Percentiles rank a stretch among this genome's conserved stretches.
phyloP scores from a whole-genome alignment of 2,113 vertebrate species.

The Chlorodrepanis virens region DNA sequence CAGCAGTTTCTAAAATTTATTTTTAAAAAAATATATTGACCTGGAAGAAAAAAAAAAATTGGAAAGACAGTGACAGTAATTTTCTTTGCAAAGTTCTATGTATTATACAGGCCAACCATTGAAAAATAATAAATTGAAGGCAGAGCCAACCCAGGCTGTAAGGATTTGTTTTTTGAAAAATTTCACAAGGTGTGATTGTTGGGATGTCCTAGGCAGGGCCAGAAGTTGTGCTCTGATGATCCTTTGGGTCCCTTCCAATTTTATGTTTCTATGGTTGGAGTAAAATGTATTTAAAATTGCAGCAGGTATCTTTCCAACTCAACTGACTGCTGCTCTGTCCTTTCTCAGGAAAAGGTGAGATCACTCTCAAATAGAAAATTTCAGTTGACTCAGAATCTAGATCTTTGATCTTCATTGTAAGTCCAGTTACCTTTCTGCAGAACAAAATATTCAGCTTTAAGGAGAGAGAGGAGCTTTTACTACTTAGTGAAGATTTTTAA shows the following conservation, averaged over 20 bases:
- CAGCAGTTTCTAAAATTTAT: neutral
- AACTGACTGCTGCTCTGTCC: neutral
- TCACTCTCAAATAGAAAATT: neutral
- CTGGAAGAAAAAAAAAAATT: neutral
- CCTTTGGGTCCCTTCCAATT: neutral
- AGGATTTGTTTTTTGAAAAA: neutral
- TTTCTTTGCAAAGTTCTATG: neutral
- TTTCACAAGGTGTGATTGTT: neutral
- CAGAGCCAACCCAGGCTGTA: neutral
- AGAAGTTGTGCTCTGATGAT: neutral
- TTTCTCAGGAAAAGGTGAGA: neutral
- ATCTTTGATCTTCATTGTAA: neutral
- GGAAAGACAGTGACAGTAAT: neutral
- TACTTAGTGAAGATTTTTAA: neutral
- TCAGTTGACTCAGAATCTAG: neutral
- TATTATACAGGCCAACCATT: neutral
- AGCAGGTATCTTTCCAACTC: neutral
- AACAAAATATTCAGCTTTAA: neutral
- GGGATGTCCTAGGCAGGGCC: neutral
- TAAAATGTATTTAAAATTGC: neutral
- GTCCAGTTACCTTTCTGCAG: neutral
- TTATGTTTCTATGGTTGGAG: neutral
- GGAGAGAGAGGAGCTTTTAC: neutral
- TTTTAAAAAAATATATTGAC: neutral
- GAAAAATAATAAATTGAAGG: neutral